These are phyloP conservation scores for Pogonophryne albipinna DNA, from an alignment of 2,797 vertebrate genomes.

Conservation along the genomic window DNA sequence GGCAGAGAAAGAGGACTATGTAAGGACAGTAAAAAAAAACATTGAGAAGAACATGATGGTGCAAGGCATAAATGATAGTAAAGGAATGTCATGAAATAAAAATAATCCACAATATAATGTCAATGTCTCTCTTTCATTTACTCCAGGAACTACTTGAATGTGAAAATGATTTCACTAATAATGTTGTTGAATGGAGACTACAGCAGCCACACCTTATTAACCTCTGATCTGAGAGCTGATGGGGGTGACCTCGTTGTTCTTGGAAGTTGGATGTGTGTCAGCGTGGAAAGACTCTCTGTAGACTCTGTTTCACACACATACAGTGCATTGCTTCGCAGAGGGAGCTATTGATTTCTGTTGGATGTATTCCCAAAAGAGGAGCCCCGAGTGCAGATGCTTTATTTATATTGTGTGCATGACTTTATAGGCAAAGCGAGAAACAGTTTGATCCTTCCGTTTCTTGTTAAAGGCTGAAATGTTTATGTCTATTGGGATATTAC, in stretches of 20 bases:
- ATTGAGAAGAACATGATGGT: neutral
- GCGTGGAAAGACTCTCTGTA: slow-evolving; percentile 27
- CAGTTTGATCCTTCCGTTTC: slow-evolving; percentile 41
- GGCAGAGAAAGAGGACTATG: neutral
- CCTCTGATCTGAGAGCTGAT: slow-evolving; percentile 32
- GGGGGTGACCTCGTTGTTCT: slow-evolving; percentile 41
- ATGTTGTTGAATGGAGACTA: slow-evolving; percentile 27
- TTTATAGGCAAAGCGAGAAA: slow-evolving; percentile 39
- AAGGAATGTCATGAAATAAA: neutral
- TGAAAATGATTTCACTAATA: neutral
- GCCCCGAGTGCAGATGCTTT: slow-evolving; percentile 37
- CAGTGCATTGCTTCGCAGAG: slow-evolving; percentile 20
- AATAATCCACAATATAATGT: neutral
- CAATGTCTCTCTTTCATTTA: neutral
- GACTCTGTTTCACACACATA: slow-evolving; percentile 35
- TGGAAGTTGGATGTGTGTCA: slow-evolving; percentile 44
- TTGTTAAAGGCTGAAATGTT: slow-evolving; percentile 27
- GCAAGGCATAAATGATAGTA: neutral
- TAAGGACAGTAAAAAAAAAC: neutral
- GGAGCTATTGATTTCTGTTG: slow-evolving; percentile 66
- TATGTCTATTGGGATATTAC: neutral
- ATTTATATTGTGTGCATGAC: slow-evolving; percentile 43
- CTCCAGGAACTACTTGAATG: neutral
- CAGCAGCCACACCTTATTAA: slow-evolving; percentile 58
- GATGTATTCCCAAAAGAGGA: slow-evolving; percentile 50